phyloP scores from a whole-genome alignment of 2,797 vertebrate genomes.

The Leptoclinus maculatus region DNA sequence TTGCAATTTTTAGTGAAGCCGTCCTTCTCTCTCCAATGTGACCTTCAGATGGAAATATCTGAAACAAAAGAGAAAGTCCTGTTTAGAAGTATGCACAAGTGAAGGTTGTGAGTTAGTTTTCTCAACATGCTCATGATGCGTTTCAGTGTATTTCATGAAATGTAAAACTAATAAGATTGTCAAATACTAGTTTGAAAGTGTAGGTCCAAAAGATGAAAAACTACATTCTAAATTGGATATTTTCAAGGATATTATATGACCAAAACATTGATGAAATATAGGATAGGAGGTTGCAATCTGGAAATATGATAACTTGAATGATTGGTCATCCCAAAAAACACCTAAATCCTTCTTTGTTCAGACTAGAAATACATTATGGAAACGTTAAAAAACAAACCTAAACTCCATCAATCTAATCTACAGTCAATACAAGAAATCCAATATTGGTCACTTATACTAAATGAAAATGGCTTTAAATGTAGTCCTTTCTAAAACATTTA shows the following conservation, averaged over 20 bases:
- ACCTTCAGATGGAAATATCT: conserved; percentile 46
- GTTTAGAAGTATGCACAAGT: conserved; percentile 13
- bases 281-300: background rate
- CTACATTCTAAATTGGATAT: background rate
- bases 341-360: background rate
- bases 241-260: too few relatives aligned
- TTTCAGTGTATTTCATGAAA: background rate
- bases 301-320: background rate
- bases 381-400: background rate
- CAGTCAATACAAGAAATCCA: conserved; percentile 4
- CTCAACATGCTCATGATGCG: background rate
- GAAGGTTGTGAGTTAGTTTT: background rate
- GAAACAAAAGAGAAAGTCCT: conserved; percentile 44
- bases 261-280: background rate
- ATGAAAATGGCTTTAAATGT: background rate
- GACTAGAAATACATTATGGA: background rate
- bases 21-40: conserved; percentile 18
- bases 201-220: background rate
- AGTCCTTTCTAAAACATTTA: background rate
- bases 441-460: background rate
- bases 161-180: background rate
- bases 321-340: background rate
- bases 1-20: background rate
- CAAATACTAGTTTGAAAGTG: background rate
- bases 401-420: background rate